Base-by-base conservation (phyloP, 2,797 vertebrate species). In the Alauda arvensis region DNA sequence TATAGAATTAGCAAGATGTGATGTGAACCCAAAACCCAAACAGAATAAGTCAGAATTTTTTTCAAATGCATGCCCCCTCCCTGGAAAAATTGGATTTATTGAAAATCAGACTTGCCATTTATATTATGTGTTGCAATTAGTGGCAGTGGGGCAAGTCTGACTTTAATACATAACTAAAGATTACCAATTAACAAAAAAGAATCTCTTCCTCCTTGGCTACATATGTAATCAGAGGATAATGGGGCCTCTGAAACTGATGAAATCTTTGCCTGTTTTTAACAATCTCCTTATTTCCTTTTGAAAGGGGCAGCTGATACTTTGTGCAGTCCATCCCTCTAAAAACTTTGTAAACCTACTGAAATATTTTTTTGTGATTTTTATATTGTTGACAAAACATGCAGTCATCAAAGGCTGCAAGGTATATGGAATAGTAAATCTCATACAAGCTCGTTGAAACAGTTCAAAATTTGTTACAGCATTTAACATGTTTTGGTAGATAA, bases 1-100 rank as follows among this genome's bases (percentile, higher is more conserved):
- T 76, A 43, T 55, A 70, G 28, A 89, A 49, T 2, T 56, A 56
- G 14, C 2, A 18, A 18, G 24, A 40, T 29, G n/a, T 6, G 2
- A 3, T 43, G 10, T 33, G 20, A 91, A 71, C 14, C 4, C 17
- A 49, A 81, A 88, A 77, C 3, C 4, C 5, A 67, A 81, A 42
- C 1, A 46, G 26, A 74, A 3, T 23, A 81, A 39, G 14, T 51
- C 21, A 74, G 57, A 82, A 57, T 37, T 4, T 28, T 28, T 88
- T 86, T 66, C 24, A 71, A 24, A 57, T 42, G 29, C 0, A 0
- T 61, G 4, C 3, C 6, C 31, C 1, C 12, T 75, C 5, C 14
- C 6, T 51, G 18, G 45, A 78, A 89, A 84, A 80, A 18, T 3
- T 42, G 9, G 3, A 34, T 74, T 79, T 39, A 42, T 56, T 77